Base-by-base conservation (phyloP, 2,888 invertebrate species). In the Pardosa pseudoannulata region DNA sequence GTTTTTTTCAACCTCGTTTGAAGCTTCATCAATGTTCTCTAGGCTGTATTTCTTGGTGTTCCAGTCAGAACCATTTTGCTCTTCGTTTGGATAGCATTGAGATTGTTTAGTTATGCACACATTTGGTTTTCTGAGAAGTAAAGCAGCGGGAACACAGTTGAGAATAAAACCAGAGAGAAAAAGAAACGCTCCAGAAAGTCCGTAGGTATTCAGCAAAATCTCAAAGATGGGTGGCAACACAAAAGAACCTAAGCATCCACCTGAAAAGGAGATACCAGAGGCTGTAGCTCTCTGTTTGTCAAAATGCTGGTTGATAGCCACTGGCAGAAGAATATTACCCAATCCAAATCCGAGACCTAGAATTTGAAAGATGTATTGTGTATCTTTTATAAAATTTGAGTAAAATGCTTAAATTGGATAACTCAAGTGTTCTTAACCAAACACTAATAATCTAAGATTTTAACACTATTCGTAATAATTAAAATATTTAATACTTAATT, bases 161-260 rank as follows among this genome's bases (percentile, higher is more conserved):
- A 89, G 62, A 13, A 88, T 67, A 32, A 89, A 56, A n/a, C 78
- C 86, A 7, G 87, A 72, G 50, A 88, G 50, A 6, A 89, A 72
- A 13, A 89, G 82, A 65, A 88, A 89, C 11, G 85, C 65, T 39
- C 81, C 81, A 0, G 87, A 75, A 0, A 89, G 78, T 13, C 88
- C 87, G 29, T 88, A 89, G 9, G 68, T 31, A 19, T 72, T 56
- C 13, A 89, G 32, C 36, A 86, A 32, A 0, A 79, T 29, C 23
- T 82, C 80, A 0, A 88, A 68, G 1, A 89, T 46, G 6, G 88
- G 82, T 16, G 89, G 88, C 16, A 89, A 70, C 7, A 83, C 46
- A 68, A 89, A 89, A 2, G 89, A 86, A n/a, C 89, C 89, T 0
- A 89, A 27, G 1, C 88, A 88, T 23, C 88, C 88, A 19, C 89